These are phyloP conservation scores for Eustalomyia histrio DNA, from an alignment of 2,888 invertebrate genomes.

Conservation along the genomic window DNA sequence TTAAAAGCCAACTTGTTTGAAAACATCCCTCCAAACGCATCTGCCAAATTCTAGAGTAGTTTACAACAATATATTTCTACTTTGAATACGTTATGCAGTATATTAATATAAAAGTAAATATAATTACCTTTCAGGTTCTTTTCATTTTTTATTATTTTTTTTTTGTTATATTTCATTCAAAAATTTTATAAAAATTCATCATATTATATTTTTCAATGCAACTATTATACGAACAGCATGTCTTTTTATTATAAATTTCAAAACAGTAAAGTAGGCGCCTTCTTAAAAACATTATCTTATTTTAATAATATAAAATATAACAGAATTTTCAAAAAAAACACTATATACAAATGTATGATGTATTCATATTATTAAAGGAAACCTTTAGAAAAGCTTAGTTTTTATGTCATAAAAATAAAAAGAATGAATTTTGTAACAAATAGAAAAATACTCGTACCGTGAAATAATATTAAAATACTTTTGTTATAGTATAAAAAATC, in stretches of 20 bases:
- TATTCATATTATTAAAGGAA: constrained; percentile 17
- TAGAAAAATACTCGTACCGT: constrained; percentile 1
- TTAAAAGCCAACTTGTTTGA: neutral
- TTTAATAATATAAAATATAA: constrained; percentile 9
- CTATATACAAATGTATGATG: neutral
- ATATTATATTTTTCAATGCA: constrained; percentile 40
- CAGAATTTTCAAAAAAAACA: constrained; percentile 13
- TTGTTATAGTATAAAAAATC: neutral
- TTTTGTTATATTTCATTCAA: neutral
- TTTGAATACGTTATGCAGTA: neutral
- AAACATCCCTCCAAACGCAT: neutral
- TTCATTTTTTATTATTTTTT: constrained; percentile 4
- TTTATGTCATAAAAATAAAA: constrained; percentile 2
- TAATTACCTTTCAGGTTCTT: constrained; percentile 45
- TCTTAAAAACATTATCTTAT: constrained; percentile 2
- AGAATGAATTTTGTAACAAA: constrained; percentile 8
- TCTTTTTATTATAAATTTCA: constrained; percentile 49
- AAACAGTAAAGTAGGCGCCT: constrained; percentile 29
- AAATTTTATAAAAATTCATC: constrained; percentile 33
- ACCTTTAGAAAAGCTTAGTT: constrained; percentile 30
- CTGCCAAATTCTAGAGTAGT: neutral
- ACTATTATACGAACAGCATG: constrained; percentile 38
- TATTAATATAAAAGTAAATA: constrained; percentile 26
- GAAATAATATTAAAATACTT: constrained; percentile 6
- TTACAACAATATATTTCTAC: neutral